Evolutionary conservation across 2,113 vertebrate species (phyloP).

Genomic region (Neodontobutis hainanensis): DNA sequence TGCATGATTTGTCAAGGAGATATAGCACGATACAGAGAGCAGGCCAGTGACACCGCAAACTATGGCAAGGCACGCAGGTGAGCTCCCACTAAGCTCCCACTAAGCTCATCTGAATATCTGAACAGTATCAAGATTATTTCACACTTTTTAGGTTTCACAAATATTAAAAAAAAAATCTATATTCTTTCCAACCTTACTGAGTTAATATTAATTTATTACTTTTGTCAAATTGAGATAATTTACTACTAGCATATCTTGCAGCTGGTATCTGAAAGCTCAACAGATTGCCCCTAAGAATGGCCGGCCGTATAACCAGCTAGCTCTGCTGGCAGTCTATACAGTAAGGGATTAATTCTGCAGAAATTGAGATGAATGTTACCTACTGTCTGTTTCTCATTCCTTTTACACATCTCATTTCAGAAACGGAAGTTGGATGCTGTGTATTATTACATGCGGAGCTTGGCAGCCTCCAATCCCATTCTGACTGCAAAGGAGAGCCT

Average conservation of each 20-base stretch:
- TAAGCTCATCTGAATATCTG: not conserved
- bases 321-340: conserved; percentile 95
- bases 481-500: conserved; percentile 98
- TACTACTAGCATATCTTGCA: conserved; percentile 61
- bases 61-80: conserved; percentile 98
- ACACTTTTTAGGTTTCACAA: not conserved
- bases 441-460: conserved; percentile 98
- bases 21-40: conserved; percentile 94
- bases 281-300: conserved; percentile 99
- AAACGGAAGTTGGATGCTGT: conserved; percentile 97
- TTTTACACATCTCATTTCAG: conserved; percentile 69
- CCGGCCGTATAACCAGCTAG: conserved; percentile 95
- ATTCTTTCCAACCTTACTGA: not conserved
- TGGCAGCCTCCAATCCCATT: conserved; percentile 98
- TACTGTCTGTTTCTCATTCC: conserved; percentile 3
- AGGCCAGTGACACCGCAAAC: conserved; percentile 94
- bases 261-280: conserved; percentile 98
- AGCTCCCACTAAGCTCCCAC: not conserved
- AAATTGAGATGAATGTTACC: not conserved
- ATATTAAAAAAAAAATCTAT: not conserved
- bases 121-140: not conserved
- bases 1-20: conserved; percentile 98
- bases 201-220: not conserved
- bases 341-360: conserved; percentile 75
- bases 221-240: not conserved